phyloP scores from a whole-genome alignment of 2,888 invertebrate species.

The Drosophila vallismaia region DNA sequence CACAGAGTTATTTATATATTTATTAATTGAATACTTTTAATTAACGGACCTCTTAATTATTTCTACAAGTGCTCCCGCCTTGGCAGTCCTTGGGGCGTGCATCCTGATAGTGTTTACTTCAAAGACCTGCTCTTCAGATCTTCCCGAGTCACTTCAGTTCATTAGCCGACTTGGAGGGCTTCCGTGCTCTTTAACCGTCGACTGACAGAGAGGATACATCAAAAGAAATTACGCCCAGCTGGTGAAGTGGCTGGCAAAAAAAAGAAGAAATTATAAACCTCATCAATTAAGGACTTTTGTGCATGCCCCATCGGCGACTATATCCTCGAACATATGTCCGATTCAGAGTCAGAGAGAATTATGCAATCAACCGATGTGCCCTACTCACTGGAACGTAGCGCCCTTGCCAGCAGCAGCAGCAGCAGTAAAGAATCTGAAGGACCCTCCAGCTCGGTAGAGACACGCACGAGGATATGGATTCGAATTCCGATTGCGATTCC shows the following conservation, averaged over 20 bases:
- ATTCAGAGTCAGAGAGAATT: slow-evolving; percentile 17
- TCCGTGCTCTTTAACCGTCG: slow-evolving; percentile 36
- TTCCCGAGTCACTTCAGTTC: slow-evolving; percentile 35
- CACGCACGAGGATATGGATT: slow-evolving; percentile 61
- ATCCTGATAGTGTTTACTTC: slow-evolving; percentile 15
- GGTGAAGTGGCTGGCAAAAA: slow-evolving; percentile 7
- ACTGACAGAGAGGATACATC: slow-evolving; percentile 32
- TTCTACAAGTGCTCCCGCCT: not conserved
- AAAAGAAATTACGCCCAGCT: slow-evolving; percentile 34
- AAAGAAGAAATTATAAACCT: slow-evolving; percentile 33
- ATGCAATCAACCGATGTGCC: slow-evolving; percentile 64
- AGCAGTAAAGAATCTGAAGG: slow-evolving; percentile 70
- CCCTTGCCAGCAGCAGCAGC: slow-evolving; percentile 33
- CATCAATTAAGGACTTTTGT: slow-evolving; percentile 37
- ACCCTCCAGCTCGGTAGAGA: slow-evolving; percentile 57
- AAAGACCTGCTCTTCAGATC: slow-evolving; percentile 14
- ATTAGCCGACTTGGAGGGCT: slow-evolving; percentile 38
- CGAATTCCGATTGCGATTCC: slow-evolving; percentile 18
- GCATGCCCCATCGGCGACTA: slow-evolving; percentile 1
- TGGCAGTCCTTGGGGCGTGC: not conserved
- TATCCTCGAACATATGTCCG: slow-evolving; percentile 38
- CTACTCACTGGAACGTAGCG: slow-evolving; percentile 51
- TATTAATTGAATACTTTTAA: not conserved
- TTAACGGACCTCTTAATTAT: slow-evolving; percentile 1
- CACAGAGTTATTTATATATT: not conserved